Evolutionary conservation across 2,888 invertebrate genomes (phyloP).

Genomic region (Dendrolimus houi): DNA sequence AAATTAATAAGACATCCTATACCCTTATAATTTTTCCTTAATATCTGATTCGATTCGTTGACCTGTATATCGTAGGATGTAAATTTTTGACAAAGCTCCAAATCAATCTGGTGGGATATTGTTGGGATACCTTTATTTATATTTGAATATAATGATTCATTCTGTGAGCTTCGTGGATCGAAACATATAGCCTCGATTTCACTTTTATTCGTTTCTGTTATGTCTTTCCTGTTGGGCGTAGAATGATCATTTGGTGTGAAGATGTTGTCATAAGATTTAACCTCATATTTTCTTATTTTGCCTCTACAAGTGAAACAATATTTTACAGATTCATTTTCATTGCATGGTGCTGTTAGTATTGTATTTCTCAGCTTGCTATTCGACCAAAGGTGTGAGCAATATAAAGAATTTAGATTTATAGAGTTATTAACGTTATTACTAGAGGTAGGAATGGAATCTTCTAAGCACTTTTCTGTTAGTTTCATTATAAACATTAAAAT

Average conservation of each 20-base stretch:
- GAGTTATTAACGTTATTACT: constrained; percentile 26
- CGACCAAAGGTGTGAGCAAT: constrained; percentile 61
- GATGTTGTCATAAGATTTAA: constrained; percentile 35
- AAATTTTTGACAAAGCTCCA: constrained; percentile 55
- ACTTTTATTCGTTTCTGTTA: constrained; percentile 10
- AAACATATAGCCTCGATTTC: neutral
- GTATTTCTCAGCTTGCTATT: constrained; percentile 49
- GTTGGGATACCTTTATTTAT: constrained; percentile 52
- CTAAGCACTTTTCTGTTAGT: constrained; percentile 13
- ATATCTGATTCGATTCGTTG: constrained; percentile 44
- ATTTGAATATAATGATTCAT: constrained; percentile 13
- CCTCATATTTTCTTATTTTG: constrained; percentile 65
- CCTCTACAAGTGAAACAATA: constrained; percentile 62
- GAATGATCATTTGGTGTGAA: constrained; percentile 58
- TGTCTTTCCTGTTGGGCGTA: constrained; percentile 43
- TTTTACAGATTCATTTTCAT: constrained; percentile 42
- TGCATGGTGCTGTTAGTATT: constrained; percentile 38
- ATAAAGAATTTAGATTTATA: constrained; percentile 51
- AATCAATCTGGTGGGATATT: constrained; percentile 61
- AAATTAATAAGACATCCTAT: constrained; percentile 65
- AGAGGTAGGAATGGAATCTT: constrained; percentile 30
- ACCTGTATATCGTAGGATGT: constrained; percentile 46
- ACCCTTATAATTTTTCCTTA: constrained; percentile 64
- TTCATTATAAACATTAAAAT: neutral
- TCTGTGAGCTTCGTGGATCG: neutral